Evolutionary conservation across 1,140 invertebrate genomes (phyloP).

Genomic region (Neelides sp.): DNA sequence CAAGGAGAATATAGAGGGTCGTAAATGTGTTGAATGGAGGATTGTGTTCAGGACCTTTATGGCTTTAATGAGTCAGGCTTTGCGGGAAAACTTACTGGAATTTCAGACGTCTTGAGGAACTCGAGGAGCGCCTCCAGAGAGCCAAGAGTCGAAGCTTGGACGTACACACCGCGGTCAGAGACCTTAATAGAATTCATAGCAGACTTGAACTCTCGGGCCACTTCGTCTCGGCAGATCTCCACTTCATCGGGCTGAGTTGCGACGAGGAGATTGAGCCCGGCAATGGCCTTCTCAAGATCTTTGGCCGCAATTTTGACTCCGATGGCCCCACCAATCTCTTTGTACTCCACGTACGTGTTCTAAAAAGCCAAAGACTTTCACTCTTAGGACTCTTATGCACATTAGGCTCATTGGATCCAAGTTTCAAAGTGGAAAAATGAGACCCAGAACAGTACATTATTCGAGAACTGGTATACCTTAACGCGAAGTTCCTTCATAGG

Average conservation of each 20-base stretch:
- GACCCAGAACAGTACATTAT: too few relatives aligned
- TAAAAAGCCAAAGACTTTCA: slow-evolving; percentile 42
- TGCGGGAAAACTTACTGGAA: slow-evolving; percentile 68
- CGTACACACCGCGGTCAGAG: slow-evolving; percentile 86
- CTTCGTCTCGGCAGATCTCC: slow-evolving; percentile 69
- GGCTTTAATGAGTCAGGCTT: too few relatives aligned
- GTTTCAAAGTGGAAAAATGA: too few relatives aligned
- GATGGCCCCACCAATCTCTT: slow-evolving; percentile 88
- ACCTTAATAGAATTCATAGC: slow-evolving; percentile 86
- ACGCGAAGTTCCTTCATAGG: slow-evolving; percentile 95
- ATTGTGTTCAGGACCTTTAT: too few relatives aligned
- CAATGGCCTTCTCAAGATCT: slow-evolving; percentile 94
- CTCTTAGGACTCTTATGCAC: too few relatives aligned
- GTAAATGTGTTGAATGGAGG: too few relatives aligned
- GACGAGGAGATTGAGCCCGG: slow-evolving; percentile 74
- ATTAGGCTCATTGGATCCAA: too few relatives aligned
- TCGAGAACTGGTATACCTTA: slow-evolving; percentile 64
- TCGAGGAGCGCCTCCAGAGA: slow-evolving; percentile 94
- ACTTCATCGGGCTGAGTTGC: slow-evolving; percentile 88
- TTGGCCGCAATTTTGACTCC: slow-evolving; percentile 97
- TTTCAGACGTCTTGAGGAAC: slow-evolving; percentile 86
- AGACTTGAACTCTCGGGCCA: slow-evolving; percentile 64
- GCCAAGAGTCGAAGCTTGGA: slow-evolving; percentile 95
- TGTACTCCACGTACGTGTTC: slow-evolving; percentile 91
- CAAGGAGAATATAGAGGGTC: too few relatives aligned